Percentiles rank a stretch among this genome's conserved stretches.
phyloP scores from a whole-genome alignment of 2,888 invertebrate genomes.

The Lamellibrachia columna region DNA sequence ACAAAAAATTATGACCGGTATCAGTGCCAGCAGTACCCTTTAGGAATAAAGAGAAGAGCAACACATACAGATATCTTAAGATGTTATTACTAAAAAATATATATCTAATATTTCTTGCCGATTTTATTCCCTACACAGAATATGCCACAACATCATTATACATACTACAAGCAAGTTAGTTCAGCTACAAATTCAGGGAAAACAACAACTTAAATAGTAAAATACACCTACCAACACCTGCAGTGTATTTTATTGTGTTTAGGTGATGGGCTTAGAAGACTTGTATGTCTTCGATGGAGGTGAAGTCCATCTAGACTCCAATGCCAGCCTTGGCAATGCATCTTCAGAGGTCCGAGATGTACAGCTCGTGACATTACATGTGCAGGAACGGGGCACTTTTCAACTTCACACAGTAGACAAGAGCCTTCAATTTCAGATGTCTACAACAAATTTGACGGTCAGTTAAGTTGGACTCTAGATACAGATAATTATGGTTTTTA shows the following conservation, averaged over 20 bases:
- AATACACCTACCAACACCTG: not conserved
- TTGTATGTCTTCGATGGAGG: slow-evolving; percentile 53
- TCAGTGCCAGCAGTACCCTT: too few relatives aligned
- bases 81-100: too few relatives aligned
- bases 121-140: too few relatives aligned
- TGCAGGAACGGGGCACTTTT: slow-evolving; percentile 51
- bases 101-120: too few relatives aligned
- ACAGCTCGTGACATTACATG: slow-evolving; percentile 46
- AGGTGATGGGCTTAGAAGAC: slow-evolving; percentile 52
- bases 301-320: slow-evolving; percentile 44
- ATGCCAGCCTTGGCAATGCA: slow-evolving; percentile 46
- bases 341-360: slow-evolving; percentile 33
- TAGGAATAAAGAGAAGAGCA: too few relatives aligned
- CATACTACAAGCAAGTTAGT: not conserved
- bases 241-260: not conserved
- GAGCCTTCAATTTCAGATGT: slow-evolving; percentile 38
- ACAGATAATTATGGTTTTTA: not conserved
- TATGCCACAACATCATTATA: too few relatives aligned
- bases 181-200: not conserved
- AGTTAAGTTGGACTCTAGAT: slow-evolving; percentile 19
- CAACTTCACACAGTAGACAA: slow-evolving; percentile 36
- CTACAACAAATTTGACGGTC: slow-evolving; percentile 44
- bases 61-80: too few relatives aligned
- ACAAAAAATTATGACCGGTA: too few relatives aligned
- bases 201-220: not conserved